Conservation (phyloP, 1,140 invertebrate genomes). For the Hylaeus volcanicus region DNA sequence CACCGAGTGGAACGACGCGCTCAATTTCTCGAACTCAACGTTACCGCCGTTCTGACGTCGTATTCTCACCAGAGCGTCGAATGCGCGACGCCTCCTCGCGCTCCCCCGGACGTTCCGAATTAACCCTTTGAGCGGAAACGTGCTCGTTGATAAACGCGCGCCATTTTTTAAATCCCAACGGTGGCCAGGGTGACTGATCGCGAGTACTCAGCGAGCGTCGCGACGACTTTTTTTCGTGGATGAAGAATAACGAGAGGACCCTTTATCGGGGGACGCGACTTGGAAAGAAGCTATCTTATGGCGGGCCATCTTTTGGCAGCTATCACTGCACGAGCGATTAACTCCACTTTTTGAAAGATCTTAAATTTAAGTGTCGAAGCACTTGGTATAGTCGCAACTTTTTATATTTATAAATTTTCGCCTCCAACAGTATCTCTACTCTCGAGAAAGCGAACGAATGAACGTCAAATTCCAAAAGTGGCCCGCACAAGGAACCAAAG, state of each 20-base stretch:
- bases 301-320: too few species aligned
- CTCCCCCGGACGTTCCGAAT: slow-evolving; percentile 30
- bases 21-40: slow-evolving; percentile 71
- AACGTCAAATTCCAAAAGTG: not conserved
- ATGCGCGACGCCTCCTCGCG: not conserved
- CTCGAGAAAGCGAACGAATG: not conserved
- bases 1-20: slow-evolving; percentile 71
- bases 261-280: not conserved
- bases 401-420: too few species aligned
- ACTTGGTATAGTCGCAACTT: too few species aligned
- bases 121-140: slow-evolving; percentile 40
- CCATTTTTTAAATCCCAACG: slow-evolving; percentile 18
- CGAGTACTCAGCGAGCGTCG: not conserved
- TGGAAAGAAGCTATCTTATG: too few species aligned
- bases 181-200: not conserved
- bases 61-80: slow-evolving; percentile 10
- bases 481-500: slow-evolving; percentile 5
- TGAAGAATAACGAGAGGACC: not conserved
- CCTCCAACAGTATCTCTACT: too few species aligned
- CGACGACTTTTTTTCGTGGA: too few species aligned
- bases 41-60: slow-evolving; percentile 65
- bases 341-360: too few species aligned
- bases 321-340: too few species aligned
- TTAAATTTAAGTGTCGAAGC: too few species aligned
- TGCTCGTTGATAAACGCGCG: slow-evolving; percentile 29